These are phyloP conservation scores for Cephus pygmeus DNA, from an alignment of 2,888 invertebrate species.

Conservation along the genomic window DNA sequence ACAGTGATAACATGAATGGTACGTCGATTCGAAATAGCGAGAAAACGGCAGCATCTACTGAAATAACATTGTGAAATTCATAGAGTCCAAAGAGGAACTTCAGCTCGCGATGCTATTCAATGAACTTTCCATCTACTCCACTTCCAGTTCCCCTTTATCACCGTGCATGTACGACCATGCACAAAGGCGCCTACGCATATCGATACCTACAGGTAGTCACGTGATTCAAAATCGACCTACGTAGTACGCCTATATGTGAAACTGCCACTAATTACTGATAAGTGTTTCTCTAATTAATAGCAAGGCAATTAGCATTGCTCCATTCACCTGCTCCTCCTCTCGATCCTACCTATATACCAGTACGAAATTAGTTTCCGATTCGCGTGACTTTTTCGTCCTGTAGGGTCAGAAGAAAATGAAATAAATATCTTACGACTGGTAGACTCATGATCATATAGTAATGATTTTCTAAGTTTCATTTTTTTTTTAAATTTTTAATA, in stretches of 20 bases:
- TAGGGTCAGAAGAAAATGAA: not conserved
- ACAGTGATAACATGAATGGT: no score
- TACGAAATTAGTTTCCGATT: not conserved
- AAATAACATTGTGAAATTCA: not conserved
- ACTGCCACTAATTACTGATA: conserved; percentile 15
- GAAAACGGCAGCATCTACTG: not conserved
- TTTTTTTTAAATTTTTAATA: no score
- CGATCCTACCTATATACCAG: not conserved
- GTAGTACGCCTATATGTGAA: not conserved
- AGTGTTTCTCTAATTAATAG: conserved; percentile 21
- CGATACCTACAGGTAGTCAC: not conserved
- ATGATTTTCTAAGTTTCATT: no score
- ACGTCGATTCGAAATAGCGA: not conserved
- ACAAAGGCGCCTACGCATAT: not conserved
- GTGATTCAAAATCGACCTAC: not conserved
- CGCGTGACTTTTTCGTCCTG: not conserved
- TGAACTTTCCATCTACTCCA: not conserved
- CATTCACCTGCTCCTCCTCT: conserved; percentile 9
- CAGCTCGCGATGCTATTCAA: not conserved
- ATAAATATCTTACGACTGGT: not conserved
- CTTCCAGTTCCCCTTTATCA: not conserved
- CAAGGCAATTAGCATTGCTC: conserved; percentile 16
- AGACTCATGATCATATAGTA: not conserved
- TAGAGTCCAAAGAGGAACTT: not conserved
- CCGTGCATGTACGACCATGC: not conserved